Evolutionary conservation across 1,140 invertebrate genomes (phyloP).

Genomic region (Lepidurus packardi): DNA sequence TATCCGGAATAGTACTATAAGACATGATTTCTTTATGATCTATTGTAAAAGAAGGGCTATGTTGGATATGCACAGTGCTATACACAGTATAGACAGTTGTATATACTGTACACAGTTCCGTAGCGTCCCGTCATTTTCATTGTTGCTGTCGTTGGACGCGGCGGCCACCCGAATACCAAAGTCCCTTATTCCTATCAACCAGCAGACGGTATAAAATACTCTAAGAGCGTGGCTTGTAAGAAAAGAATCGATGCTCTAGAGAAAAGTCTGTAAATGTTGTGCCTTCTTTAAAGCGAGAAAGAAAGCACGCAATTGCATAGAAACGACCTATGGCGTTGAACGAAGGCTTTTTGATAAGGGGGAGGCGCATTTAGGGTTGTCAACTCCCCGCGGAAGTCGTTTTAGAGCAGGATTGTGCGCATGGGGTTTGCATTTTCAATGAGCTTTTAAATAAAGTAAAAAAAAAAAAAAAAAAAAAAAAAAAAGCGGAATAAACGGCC

Average conservation of each 20-base stretch:
- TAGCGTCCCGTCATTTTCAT: too few species aligned
- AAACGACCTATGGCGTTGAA: constrained; percentile 5
- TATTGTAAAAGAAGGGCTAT: neutral
- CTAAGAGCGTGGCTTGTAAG: too few species aligned
- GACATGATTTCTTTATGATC: neutral
- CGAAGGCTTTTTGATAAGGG: neutral
- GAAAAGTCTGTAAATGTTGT: too few species aligned
- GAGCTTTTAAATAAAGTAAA: neutral
- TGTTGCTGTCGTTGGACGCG: too few species aligned
- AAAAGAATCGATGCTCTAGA: too few species aligned
- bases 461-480: neutral
- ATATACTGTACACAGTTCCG: too few species aligned
- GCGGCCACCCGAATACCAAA: too few species aligned
- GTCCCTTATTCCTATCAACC: too few species aligned
- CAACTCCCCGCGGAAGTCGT: neutral
- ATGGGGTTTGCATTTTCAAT: constrained; percentile 22
- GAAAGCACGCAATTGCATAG: neutral
- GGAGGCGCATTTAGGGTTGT: constrained; percentile 2
- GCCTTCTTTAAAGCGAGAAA: too few species aligned
- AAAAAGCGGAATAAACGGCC: neutral
- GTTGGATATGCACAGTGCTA: neutral
- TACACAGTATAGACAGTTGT: neutral
- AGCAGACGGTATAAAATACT: too few species aligned
- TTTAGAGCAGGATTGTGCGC: neutral
- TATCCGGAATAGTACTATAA: neutral